A percentile compares a stretch with the other conserved stretches of the same genome.
Evolutionary conservation across 2,797 vertebrate genomes (phyloP).

Genomic region (Limosa lapponica): DNA sequence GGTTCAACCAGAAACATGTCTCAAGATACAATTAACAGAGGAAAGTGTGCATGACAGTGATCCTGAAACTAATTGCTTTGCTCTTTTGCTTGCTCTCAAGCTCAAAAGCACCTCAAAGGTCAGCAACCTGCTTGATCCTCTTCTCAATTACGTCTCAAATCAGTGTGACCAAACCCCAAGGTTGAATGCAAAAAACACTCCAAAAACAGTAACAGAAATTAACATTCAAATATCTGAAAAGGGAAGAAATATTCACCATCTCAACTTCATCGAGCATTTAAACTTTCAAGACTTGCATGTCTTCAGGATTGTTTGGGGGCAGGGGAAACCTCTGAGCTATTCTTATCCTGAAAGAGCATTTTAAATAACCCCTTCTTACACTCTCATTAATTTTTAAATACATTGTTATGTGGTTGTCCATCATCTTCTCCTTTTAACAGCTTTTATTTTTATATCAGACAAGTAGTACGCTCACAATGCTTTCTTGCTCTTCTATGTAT

Average conservation of each 20-base stretch:
- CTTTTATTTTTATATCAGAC: conserved; percentile 14
- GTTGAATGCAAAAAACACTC: not conserved
- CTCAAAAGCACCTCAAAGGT: not conserved
- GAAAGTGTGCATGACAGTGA: not conserved
- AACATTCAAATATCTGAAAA: not conserved
- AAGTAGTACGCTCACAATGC: not conserved
- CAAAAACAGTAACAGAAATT: not conserved
- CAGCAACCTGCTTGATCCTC: not conserved
- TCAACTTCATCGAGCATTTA: not conserved
- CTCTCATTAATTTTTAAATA: conserved; percentile 37
- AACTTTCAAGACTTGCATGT: not conserved
- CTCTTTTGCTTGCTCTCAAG: not conserved
- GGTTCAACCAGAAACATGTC: not conserved
- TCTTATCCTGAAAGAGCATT: conserved; percentile 16
- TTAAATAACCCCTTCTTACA: not conserved
- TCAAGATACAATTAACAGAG: not conserved
- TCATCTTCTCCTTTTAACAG: conserved; percentile 22
- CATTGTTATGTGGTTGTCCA: not conserved
- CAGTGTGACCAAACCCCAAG: not conserved
- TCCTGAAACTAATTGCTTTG: not conserved
- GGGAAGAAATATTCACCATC: not conserved
- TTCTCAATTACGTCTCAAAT: not conserved
- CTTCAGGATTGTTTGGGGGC: not conserved
- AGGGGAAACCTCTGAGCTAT: conserved; percentile 17
- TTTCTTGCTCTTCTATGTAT: not conserved